Conservation (phyloP, 1,140 invertebrate genomes). For the Drosophila serrata region DNA sequence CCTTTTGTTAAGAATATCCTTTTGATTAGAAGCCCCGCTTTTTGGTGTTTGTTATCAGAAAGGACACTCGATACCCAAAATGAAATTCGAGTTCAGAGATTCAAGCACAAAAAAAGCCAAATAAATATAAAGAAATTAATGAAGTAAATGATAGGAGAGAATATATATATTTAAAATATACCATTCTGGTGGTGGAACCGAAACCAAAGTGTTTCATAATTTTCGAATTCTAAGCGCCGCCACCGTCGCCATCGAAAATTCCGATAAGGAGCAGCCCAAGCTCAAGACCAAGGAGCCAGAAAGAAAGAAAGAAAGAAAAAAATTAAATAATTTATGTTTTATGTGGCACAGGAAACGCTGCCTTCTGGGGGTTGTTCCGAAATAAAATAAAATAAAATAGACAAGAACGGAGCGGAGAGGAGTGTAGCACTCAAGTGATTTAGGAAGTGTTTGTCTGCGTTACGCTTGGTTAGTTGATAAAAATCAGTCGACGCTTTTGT, state of each 20-base stretch:
- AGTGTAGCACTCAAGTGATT: constrained; percentile 73
- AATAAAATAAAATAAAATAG: constrained; percentile 48
- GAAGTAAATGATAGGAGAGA: constrained; percentile 61
- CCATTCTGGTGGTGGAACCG: not conserved
- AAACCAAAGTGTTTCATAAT: constrained; percentile 78
- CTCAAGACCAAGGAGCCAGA: not conserved
- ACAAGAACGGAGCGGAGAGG: not conserved
- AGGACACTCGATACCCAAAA: constrained; percentile 20
- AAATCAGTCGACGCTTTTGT: constrained; percentile 78
- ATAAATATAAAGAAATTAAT: constrained; percentile 75
- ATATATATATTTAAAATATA: constrained; percentile 6
- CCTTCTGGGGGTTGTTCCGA: constrained; percentile 57
- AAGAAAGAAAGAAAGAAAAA: constrained; percentile 38
- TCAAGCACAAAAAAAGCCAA: constrained; percentile 37
- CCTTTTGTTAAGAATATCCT: constrained; percentile 17
- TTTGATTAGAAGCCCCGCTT: constrained; percentile 19
- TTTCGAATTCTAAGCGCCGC: constrained; percentile 68
- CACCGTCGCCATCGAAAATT: constrained; percentile 55
- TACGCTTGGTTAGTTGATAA: constrained; percentile 85
- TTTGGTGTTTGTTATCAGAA: constrained; percentile 14
- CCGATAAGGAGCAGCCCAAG: constrained; percentile 41
- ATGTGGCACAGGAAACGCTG: constrained; percentile 75
- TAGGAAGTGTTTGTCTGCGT: constrained; percentile 85
- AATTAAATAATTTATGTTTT: constrained; percentile 84
- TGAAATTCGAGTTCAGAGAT: constrained; percentile 20